Conservation (phyloP, 2,113 vertebrate species). For the Nymphicus hollandicus region DNA sequence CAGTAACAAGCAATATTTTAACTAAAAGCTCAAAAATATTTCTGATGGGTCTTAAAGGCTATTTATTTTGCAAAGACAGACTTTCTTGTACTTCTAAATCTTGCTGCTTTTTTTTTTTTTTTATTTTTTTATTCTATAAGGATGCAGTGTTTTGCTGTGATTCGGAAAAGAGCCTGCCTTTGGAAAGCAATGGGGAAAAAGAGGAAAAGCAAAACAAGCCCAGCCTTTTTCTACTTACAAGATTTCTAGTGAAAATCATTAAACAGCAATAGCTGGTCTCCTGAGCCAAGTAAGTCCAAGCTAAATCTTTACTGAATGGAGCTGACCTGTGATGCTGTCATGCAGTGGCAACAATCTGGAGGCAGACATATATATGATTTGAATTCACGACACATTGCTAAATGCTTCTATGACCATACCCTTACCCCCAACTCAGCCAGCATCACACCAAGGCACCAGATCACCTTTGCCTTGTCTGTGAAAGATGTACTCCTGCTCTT, state of each 20-base stretch:
- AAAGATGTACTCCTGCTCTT: not conserved
- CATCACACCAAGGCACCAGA: rapidly evolving
- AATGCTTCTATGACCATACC: not conserved
- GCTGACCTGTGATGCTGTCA: not conserved
- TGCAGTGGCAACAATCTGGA: not conserved
- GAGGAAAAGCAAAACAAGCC: not conserved
- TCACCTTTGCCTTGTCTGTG: not conserved
- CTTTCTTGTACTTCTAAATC: not conserved
- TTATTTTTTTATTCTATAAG: not conserved
- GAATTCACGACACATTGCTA: not conserved
- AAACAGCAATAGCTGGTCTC: not conserved
- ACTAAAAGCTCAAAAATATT: not conserved
- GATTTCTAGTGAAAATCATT: not conserved
- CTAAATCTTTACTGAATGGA: not conserved
- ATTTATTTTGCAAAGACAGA: not conserved
- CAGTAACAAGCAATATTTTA: not conserved
- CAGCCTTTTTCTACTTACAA: not conserved
- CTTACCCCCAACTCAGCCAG: not conserved
- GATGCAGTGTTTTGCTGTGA: not conserved
- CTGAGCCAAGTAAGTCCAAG: not conserved
- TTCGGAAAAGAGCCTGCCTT: not conserved
- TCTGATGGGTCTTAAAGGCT: not conserved
- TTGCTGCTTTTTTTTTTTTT: rapidly evolving
- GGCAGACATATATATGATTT: not conserved
- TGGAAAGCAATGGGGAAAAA: not conserved